Conservation (phyloP, 2,797 vertebrate species). For the Mormyrops attenuatus region DNA sequence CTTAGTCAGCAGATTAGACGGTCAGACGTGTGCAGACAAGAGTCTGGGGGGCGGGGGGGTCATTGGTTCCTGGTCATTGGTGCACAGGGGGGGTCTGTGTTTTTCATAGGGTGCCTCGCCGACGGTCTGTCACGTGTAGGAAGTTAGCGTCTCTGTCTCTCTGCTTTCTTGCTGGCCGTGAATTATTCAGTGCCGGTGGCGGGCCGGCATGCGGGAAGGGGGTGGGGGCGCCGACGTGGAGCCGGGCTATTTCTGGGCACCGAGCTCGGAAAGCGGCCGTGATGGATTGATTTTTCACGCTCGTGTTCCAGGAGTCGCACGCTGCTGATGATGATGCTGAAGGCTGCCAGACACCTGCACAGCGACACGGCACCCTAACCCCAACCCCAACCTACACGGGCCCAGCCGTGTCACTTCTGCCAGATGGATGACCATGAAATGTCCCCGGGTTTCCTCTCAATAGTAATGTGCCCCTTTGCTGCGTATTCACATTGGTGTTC, state of each 20-base stretch:
- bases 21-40: not conserved
- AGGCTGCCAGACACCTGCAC: not conserved
- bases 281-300: conserved; percentile 45
- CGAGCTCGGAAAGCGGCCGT: conserved; percentile 31
- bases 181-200: conserved; percentile 33
- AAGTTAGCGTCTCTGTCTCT: conserved; percentile 9
- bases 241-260: conserved; percentile 39
- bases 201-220: conserved; percentile 25
- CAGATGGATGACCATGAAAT: not conserved
- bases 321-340: conserved; percentile 21
- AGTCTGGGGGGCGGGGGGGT: not conserved
- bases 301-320: conserved; percentile 37
- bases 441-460: not conserved
- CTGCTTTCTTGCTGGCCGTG: conserved; percentile 24
- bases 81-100: not conserved
- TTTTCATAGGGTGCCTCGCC: not conserved
- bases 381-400: not conserved
- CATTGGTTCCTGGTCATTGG: not conserved
- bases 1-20: not conserved
- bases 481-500: not conserved
- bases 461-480: not conserved
- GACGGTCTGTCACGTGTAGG: conserved; percentile 17
- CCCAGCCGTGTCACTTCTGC: not conserved
- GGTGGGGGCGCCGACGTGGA: conserved; percentile 35
- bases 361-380: not conserved